These are phyloP conservation scores for Cheirogaleus major DNA, from an alignment of 2,797 vertebrate genomes.

Conservation along the genomic window DNA sequence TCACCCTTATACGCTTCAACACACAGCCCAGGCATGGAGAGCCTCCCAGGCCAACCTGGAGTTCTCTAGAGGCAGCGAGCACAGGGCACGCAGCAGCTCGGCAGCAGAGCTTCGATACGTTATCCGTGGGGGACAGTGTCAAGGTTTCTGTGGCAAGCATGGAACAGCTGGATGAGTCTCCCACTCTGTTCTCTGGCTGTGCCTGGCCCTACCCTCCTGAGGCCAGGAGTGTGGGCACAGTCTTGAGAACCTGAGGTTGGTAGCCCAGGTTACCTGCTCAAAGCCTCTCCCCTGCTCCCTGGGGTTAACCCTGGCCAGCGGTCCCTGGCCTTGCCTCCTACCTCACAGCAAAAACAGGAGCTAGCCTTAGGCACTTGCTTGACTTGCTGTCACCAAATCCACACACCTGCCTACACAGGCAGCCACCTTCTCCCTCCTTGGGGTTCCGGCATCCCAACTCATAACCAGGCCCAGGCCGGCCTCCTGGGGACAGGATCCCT, in stretches of 20 bases:
- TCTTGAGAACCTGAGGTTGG: neutral
- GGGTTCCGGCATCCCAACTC: accelerated
- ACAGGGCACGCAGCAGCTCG: accelerated
- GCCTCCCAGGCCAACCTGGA: neutral
- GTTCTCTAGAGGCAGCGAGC: neutral
- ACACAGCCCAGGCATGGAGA: neutral
- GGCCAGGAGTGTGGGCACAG: neutral
- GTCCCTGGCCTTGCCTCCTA: neutral
- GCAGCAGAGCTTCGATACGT: neutral
- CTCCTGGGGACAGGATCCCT: too few species aligned
- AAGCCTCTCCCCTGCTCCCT: neutral
- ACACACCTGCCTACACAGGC: accelerated
- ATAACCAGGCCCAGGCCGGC: neutral
- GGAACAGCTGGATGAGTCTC: too few species aligned
- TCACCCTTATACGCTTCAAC: neutral
- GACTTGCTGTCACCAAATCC: neutral
- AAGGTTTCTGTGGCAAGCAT: neutral
- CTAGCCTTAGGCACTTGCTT: too few species aligned
- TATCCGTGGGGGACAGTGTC: neutral
- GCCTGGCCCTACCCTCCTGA: neutral
- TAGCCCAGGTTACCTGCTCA: neutral
- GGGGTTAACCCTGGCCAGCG: neutral
- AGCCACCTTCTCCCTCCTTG: neutral
- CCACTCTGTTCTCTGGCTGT: neutral
- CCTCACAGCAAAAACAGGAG: neutral